Percentiles rank a stretch among this genome's conserved stretches.
Evolutionary conservation across 2,888 invertebrate genomes (phyloP).

Genomic region (Dromius quadrimaculatus): DNA sequence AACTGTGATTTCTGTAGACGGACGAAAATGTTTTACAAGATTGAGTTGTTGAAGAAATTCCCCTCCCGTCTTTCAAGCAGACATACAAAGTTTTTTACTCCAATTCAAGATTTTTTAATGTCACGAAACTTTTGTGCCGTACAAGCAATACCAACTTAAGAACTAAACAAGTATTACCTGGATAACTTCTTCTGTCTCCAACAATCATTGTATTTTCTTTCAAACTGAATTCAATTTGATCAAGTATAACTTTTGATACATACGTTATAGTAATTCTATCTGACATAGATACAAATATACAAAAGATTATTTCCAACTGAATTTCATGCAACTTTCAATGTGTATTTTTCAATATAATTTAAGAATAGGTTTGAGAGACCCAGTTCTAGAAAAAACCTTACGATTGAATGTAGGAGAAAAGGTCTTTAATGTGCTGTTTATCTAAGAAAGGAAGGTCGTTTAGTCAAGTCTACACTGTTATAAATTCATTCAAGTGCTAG

Average conservation of each 20-base stretch:
- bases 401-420: too few relatives aligned
- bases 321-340: too few relatives aligned
- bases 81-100: conserved; percentile 26
- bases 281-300: too few relatives aligned
- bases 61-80: conserved; percentile 7
- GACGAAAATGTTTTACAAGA: conserved; percentile 34
- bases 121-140: conserved; percentile 19
- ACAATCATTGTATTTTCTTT: conserved; percentile 3
- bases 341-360: too few relatives aligned
- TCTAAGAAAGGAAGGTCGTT: conserved; percentile 37
- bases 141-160: conserved; percentile 27
- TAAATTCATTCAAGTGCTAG: conserved; percentile 43
- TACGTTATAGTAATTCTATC: too few relatives aligned
- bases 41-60: conserved; percentile 27
- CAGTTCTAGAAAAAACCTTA: too few relatives aligned
- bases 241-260: conserved; percentile 14
- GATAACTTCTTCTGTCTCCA: conserved; percentile 11
- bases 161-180: conserved; percentile 30
- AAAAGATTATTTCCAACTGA: too few relatives aligned
- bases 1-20: conserved; percentile 35
- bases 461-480: conserved; percentile 46
- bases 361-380: too few relatives aligned
- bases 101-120: conserved; percentile 30
- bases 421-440: conserved; percentile 35
- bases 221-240: conserved; percentile 4